Base-by-base conservation (phyloP, 1,140 invertebrate genomes). In the Centruroides vittatus region DNA sequence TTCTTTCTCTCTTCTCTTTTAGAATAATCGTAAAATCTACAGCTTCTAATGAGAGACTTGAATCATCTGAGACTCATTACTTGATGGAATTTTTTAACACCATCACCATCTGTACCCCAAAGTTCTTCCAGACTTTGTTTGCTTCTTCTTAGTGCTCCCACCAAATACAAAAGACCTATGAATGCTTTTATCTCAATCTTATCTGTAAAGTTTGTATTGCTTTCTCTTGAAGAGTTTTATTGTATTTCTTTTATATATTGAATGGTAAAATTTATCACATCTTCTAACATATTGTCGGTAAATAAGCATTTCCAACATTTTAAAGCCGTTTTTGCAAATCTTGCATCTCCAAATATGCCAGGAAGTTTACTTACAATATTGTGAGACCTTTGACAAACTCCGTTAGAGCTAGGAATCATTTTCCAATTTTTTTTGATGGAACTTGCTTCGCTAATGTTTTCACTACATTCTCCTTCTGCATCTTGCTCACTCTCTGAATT, bases 31-130 rank as follows among this genome's bases (percentile, higher is more conserved):
- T n/a, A n/a, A n/a, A n/a, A n/a, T n/a, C n/a, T 50, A 41, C 59
- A 62, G n/a, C 13, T 47, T 8, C 35, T 35, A 9, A 64, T 47
- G 3, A 66, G 9, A n/a, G 35, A 13, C 46, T 52, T 55, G 46
- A 65, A 66, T 12, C 65, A 10, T 53, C 55, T 57, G 5, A 55
- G n/a, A 47, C 8, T 56, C 60, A 62, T 65, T 12, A 61, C 56
- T 6, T 51, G 36, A 35, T 59, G 5, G 50, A 66, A 66, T 54
- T 55, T 64, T 56, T 60, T 52, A 7, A 61, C 50, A 11, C 64
- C 58, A 52, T 57, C 47, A n/a, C 61, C 61, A 35, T 56, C 53
- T 57, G 4, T 57, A 6, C 53, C 59, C 55, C 58, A 65, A 13
- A 65, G 35, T 13, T 62, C 57, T 23, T 53, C 49, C 6, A 63